A percentile compares a stretch with the other conserved stretches of the same genome.
Conservation (phyloP, 2,888 invertebrate species). For the Pedicia rivosa region DNA sequence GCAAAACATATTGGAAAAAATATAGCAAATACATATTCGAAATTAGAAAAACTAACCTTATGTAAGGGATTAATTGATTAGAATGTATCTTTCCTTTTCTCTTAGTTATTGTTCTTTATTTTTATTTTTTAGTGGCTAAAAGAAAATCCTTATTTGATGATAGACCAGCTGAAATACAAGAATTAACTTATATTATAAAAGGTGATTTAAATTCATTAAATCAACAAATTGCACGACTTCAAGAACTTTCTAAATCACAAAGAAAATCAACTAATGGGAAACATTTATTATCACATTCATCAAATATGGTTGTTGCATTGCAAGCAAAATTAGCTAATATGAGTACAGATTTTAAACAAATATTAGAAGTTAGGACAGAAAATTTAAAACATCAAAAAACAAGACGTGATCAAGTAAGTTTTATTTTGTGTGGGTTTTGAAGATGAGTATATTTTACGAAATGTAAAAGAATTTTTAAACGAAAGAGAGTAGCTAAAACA, state of each 20-base stretch:
- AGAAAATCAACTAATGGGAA: conserved; percentile 41
- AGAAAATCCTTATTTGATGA: conserved; percentile 95
- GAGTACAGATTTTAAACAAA: conserved; percentile 95
- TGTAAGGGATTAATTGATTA: conserved; percentile 46
- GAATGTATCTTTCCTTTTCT: neutral
- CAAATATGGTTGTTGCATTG: conserved; percentile 79
- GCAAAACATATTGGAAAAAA: conserved; percentile 90
- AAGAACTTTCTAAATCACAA: conserved; percentile 64
- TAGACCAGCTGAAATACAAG: conserved; percentile 89
- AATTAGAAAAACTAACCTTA: conserved; percentile 88
- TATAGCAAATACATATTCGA: conserved; percentile 88
- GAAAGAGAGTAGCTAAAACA: too few relatives aligned
- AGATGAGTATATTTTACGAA: neutral
- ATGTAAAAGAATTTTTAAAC: too few relatives aligned
- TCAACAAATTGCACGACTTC: conserved; percentile 87
- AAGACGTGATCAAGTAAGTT: conserved; percentile 59
- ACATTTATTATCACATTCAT: conserved; percentile 82
- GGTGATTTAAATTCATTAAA: conserved; percentile 90
- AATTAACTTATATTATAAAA: conserved; percentile 92
- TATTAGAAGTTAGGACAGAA: conserved; percentile 93
- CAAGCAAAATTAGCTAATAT: conserved; percentile 92
- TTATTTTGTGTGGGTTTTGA: neutral
- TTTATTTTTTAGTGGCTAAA: conserved; percentile 70
- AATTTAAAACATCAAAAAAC: conserved; percentile 91
- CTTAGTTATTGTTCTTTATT: conserved; percentile 1